Conservation (phyloP, 2,797 vertebrate genomes). For the Halcyon chelicuti region DNA sequence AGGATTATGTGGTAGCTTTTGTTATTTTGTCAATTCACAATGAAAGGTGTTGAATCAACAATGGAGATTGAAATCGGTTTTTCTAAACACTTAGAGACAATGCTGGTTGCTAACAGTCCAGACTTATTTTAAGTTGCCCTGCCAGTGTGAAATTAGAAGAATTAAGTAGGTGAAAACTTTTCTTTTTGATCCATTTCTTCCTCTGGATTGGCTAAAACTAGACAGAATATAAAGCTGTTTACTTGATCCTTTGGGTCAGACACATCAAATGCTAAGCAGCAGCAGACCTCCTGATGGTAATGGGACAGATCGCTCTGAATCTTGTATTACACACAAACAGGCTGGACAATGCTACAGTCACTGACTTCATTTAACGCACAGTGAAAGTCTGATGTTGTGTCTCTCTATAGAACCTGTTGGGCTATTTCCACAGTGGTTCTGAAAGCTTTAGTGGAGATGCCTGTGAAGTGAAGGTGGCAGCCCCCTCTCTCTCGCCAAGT, state of each 20-base stretch:
- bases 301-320: background rate
- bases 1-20: background rate
- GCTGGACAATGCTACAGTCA: background rate
- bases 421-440: slow-evolving; percentile 93
- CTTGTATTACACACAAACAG: background rate
- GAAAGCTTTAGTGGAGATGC: slow-evolving; percentile 95
- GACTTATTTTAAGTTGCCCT: background rate
- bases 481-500: slow-evolving; percentile 90
- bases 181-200: background rate
- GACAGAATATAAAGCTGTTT: background rate
- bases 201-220: background rate
- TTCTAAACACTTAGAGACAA: background rate
- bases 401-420: slow-evolving; percentile 88
- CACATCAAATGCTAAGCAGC: background rate
- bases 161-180: background rate
- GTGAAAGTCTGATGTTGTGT: slow-evolving; percentile 40
- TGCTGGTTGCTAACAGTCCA: background rate
- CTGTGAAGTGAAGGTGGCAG: slow-evolving; percentile 97
- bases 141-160: background rate
- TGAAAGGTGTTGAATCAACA: background rate
- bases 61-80: background rate
- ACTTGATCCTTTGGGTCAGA: background rate
- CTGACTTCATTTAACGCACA: background rate
- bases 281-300: background rate
- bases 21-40: background rate